Evolutionary conservation across 2,113 vertebrate genomes (phyloP).

Genomic region (Australoheros scitulus): DNA sequence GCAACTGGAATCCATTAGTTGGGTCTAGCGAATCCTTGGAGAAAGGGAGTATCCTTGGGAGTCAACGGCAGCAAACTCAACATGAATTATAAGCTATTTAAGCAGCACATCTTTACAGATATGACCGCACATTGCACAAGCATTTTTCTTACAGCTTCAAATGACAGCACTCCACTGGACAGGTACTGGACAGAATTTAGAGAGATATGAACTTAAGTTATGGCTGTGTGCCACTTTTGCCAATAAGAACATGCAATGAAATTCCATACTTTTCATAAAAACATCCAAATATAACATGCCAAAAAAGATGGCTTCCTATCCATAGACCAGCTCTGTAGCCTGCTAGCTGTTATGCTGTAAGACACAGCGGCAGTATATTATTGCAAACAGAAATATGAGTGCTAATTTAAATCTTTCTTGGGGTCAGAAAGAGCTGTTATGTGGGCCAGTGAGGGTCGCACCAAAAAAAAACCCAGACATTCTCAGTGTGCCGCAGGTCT

Average conservation of each 20-base stretch:
- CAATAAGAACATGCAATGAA: constrained; percentile 24
- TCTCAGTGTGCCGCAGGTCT: constrained; percentile 51
- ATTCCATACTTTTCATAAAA: constrained; percentile 34
- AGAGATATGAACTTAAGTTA: constrained; percentile 3
- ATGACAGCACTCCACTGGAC: constrained; percentile 4
- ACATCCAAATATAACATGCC: constrained; percentile 18
- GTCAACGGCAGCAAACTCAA: constrained; percentile 49
- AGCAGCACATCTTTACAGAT: constrained; percentile 50
- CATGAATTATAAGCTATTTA: constrained; percentile 54
- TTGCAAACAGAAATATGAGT: constrained; percentile 32
- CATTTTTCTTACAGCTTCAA: constrained; percentile 26
- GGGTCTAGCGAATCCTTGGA: constrained; percentile 39
- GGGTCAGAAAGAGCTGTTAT: constrained; percentile 48
- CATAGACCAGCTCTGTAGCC: neutral
- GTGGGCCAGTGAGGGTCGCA: constrained; percentile 19
- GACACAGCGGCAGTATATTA: neutral
- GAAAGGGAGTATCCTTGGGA: constrained; percentile 61
- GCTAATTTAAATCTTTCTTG: constrained; percentile 48
- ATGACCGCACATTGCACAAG: constrained; percentile 37
- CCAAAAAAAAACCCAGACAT: constrained; percentile 59
- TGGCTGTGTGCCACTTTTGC: neutral
- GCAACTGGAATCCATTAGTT: constrained; percentile 67
- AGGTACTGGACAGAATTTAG: constrained; percentile 25
- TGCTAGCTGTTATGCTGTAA: neutral
- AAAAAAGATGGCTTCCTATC: constrained; percentile 34